phyloP scores from a whole-genome alignment of 1,140 invertebrate species.

The Pachyrhynchus sulphureomaculatus region DNA sequence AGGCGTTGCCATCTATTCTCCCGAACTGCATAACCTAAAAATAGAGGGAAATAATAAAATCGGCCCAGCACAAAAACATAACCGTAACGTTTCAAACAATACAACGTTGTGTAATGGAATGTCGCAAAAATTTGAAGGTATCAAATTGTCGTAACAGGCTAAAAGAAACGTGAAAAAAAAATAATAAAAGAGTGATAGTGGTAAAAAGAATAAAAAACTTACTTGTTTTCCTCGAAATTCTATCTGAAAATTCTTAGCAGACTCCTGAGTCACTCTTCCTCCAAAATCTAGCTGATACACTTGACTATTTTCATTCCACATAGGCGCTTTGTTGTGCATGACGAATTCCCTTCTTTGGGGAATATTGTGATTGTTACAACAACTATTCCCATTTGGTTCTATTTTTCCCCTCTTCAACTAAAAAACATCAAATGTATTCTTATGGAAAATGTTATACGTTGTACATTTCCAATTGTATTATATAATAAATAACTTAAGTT shows the following conservation, averaged over 20 bases:
- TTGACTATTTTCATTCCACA: slow-evolving; percentile 99
- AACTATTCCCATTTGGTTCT: slow-evolving; percentile 57
- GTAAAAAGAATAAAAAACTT: slow-evolving; percentile 3
- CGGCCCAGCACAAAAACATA: too few relatives aligned
- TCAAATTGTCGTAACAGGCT: too few relatives aligned
- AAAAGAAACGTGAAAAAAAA: too few relatives aligned
- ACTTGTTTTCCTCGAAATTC: slow-evolving; percentile 97
- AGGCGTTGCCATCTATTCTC: slow-evolving; percentile 96
- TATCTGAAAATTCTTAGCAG: slow-evolving; percentile 99
- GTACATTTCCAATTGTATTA: too few relatives aligned
- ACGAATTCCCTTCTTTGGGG: slow-evolving; percentile 76
- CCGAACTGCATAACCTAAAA: slow-evolving; percentile 98
- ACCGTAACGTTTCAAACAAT: too few relatives aligned
- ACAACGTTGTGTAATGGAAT: too few relatives aligned
- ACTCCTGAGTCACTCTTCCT: slow-evolving; percentile 98
- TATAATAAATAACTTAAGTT: too few relatives aligned
- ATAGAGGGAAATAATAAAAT: slow-evolving; percentile 4
- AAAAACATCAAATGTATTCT: slow-evolving; percentile 19
- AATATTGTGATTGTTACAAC: slow-evolving; percentile 51
- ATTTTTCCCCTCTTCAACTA: slow-evolving; percentile 67
- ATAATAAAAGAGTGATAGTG: too few relatives aligned
- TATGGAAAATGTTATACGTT: neutral
- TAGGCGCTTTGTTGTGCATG: slow-evolving; percentile 98
- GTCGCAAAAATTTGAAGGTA: too few relatives aligned
- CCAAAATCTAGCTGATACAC: slow-evolving; percentile 99